Percentiles rank a stretch among this genome's conserved stretches.
phyloP scores from a whole-genome alignment of 2,888 invertebrate species.

The Stenodema calcarata region DNA sequence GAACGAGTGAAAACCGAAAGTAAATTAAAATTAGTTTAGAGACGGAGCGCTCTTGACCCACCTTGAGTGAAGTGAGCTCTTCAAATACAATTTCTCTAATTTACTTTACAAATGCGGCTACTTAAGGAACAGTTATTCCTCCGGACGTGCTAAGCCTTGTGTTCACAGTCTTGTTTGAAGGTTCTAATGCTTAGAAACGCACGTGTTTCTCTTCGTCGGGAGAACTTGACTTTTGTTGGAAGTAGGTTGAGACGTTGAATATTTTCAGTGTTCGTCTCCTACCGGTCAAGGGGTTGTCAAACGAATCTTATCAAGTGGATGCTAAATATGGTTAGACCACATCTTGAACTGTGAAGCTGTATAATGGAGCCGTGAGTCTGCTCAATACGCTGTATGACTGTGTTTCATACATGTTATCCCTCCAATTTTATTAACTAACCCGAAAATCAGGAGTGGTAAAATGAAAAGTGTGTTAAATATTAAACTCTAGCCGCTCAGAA shows the following conservation, averaged over 20 bases:
- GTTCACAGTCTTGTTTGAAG: conserved; percentile 32
- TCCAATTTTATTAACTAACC: no score
- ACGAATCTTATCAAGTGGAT: not conserved
- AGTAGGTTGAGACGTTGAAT: no score
- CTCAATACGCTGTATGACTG: no score
- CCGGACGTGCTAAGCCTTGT: conserved; percentile 16
- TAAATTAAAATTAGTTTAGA: conserved; percentile 16
- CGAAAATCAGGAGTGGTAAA: no score
- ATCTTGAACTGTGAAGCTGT: not conserved
- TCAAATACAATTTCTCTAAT: conserved; percentile 40
- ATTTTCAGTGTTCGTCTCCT: not conserved
- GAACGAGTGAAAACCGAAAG: conserved; percentile 10
- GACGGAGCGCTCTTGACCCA: not conserved
- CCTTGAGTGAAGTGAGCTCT: not conserved
- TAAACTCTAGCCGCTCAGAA: no score
- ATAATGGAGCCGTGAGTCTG: not conserved
- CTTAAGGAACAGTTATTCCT: conserved; percentile 27
- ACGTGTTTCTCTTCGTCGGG: not conserved
- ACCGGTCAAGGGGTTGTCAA: not conserved
- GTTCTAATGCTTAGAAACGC: conserved; percentile 5
- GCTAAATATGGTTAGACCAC: not conserved
- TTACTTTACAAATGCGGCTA: conserved; percentile 43
- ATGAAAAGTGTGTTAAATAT: no score
- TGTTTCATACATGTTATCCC: no score
- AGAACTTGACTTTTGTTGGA: no score